These are phyloP conservation scores for Pomatorhinus ruficollis DNA, from an alignment of 2,113 vertebrate genomes.

Conservation along the genomic window DNA sequence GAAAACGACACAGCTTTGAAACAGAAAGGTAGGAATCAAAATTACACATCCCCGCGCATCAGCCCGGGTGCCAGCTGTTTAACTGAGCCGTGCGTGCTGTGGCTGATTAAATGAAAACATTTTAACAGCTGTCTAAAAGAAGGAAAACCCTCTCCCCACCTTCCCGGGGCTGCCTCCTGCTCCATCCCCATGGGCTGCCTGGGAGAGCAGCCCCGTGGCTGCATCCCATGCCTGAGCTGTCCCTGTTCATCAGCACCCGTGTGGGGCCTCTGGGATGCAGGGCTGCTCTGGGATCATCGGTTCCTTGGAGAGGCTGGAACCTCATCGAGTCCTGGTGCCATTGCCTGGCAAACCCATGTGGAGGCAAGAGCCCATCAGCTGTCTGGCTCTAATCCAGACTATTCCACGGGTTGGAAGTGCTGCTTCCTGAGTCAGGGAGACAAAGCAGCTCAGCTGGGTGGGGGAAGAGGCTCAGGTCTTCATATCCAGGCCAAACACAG, in stretches of 20 bases:
- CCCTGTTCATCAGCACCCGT: rapidly evolving
- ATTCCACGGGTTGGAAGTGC: background rate
- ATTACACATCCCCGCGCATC: background rate
- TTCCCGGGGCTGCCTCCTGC: background rate
- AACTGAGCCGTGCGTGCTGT: background rate
- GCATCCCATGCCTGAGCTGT: rapidly evolving
- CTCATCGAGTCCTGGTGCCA: background rate
- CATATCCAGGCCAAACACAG: background rate
- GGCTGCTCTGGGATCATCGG: background rate
- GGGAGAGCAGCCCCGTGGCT: background rate
- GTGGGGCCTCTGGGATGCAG: rapidly evolving
- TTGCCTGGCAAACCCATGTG: rapidly evolving
- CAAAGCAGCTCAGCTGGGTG: background rate
- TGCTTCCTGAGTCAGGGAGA: background rate
- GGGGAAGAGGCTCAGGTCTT: background rate
- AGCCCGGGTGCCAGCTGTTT: background rate
- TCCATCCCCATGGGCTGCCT: background rate
- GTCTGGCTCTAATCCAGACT: background rate
- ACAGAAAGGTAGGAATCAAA: conserved; percentile 25
- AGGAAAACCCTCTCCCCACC: background rate
- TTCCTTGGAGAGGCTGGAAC: background rate
- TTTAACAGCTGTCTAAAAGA: conserved; percentile 33
- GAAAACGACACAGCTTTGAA: conserved; percentile 36
- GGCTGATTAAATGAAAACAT: conserved; percentile 26
- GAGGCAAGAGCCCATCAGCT: background rate